A percentile compares a stretch with the other conserved stretches of the same genome.
phyloP scores from a whole-genome alignment of 2,888 invertebrate genomes.

The Parnassius mnemosyne region DNA sequence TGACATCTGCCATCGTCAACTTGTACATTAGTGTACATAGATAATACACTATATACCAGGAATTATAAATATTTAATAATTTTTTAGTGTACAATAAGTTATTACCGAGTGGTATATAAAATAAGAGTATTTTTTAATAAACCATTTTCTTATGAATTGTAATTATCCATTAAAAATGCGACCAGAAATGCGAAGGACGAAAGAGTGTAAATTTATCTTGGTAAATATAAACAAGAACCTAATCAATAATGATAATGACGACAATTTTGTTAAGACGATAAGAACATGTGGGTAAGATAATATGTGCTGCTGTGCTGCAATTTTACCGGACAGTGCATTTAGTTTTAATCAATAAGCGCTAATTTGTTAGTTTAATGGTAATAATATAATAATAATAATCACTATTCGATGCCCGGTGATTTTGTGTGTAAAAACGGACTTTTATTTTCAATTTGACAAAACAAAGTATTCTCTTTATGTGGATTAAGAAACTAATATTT shows the following conservation, averaged over 20 bases:
- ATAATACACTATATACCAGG: too few species aligned
- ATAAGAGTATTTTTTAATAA: too few species aligned
- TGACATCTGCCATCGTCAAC: too few species aligned
- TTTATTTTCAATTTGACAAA: not conserved
- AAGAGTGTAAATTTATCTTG: slow-evolving; percentile 66
- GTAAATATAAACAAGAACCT: slow-evolving; percentile 42
- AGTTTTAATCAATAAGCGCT: not conserved
- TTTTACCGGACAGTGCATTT: slow-evolving; percentile 32
- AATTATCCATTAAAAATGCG: not conserved
- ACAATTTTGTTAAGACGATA: slow-evolving; percentile 38
- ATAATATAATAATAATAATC: not conserved
- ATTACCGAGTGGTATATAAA: too few species aligned
- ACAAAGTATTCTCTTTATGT: too few species aligned
- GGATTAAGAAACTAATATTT: not conserved
- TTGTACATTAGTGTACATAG: too few species aligned
- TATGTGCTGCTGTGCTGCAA: slow-evolving; percentile 36
- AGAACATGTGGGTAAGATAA: slow-evolving; percentile 34
- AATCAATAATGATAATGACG: slow-evolving; percentile 40
- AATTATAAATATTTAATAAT: too few species aligned
- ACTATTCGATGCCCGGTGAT: slow-evolving; percentile 4
- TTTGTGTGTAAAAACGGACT: not conserved
- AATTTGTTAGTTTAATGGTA: not conserved
- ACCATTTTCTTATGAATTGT: too few species aligned
- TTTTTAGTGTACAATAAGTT: too few species aligned
- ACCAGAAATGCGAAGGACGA: slow-evolving; percentile 44